A percentile compares a stretch with the other conserved stretches of the same genome.
phyloP scores from a whole-genome alignment of 2,888 invertebrate genomes.

The Aradus depressus region DNA sequence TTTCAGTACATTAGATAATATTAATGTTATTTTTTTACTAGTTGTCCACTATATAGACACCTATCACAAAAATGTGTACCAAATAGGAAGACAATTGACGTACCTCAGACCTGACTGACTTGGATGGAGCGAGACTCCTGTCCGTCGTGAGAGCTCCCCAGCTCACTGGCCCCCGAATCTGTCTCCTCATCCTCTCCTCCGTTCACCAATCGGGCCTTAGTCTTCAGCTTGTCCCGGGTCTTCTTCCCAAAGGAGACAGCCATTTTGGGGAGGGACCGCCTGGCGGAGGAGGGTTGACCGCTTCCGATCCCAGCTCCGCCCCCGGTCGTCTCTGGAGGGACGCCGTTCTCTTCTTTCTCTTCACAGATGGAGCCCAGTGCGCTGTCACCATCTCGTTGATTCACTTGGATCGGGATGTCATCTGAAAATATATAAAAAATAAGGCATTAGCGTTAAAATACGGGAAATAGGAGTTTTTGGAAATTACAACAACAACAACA shows the following conservation, averaged over 20 bases:
- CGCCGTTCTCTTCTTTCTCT: slow-evolving; percentile 45
- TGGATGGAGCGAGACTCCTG: too few relatives aligned
- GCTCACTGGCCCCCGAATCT: too few relatives aligned
- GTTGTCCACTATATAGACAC: too few relatives aligned
- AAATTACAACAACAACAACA: too few relatives aligned
- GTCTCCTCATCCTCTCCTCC: slow-evolving; percentile 30
- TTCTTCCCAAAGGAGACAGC: slow-evolving; percentile 33
- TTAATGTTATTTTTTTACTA: too few relatives aligned
- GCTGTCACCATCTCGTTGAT: slow-evolving; percentile 47
- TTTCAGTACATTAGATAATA: too few relatives aligned
- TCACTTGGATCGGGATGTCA: slow-evolving; percentile 77
- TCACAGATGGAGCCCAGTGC: slow-evolving; percentile 56
- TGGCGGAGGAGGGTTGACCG: slow-evolving; percentile 14
- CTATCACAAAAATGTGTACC: too few relatives aligned
- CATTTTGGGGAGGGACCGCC: slow-evolving; percentile 32
- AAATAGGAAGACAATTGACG: too few relatives aligned
- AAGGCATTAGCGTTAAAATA: neutral
- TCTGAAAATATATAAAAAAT: slow-evolving; percentile 46
- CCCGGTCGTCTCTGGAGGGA: slow-evolving; percentile 32
- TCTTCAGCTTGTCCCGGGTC: slow-evolving; percentile 31
- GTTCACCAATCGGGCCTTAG: slow-evolving; percentile 22
- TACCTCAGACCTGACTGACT: too few relatives aligned
- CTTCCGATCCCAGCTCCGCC: slow-evolving; percentile 12
- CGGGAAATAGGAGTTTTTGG: too few relatives aligned
- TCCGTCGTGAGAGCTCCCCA: too few relatives aligned